These are phyloP conservation scores for Himalopsyche tibetana DNA, from an alignment of 2,888 invertebrate species.

Conservation along the genomic window DNA sequence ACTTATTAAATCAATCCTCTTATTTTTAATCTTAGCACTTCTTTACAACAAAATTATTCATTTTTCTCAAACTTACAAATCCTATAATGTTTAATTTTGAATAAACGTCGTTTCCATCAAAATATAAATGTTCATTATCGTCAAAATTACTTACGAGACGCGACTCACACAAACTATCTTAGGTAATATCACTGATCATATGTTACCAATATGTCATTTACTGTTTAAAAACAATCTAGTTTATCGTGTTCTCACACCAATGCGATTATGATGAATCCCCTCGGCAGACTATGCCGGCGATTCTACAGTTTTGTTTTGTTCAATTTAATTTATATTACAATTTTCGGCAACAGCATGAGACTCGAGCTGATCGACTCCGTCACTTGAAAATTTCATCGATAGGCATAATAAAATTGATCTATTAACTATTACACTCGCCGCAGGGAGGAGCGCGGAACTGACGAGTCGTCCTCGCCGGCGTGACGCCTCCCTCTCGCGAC, in stretches of 20 bases:
- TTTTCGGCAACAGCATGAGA: conserved; percentile 15
- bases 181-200: conserved; percentile 65
- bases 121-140: conserved; percentile 63
- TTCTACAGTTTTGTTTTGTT: conserved; percentile 7
- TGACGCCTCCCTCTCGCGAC: not conserved
- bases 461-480: not conserved
- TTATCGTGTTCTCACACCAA: conserved; percentile 63
- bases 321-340: not conserved
- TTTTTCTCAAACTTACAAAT: conserved; percentile 59
- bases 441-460: not conserved
- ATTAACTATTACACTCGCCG: not conserved
- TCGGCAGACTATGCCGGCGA: not conserved
- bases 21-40: conserved; percentile 61
- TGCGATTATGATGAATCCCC: not conserved
- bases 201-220: conserved; percentile 62
- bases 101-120: conserved; percentile 62
- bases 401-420: conserved; percentile 22
- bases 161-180: conserved; percentile 60
- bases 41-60: conserved; percentile 56
- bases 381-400: not conserved
- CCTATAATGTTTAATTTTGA: conserved; percentile 62
- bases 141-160: conserved; percentile 58
- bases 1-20: conserved; percentile 60
- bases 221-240: conserved; percentile 60
- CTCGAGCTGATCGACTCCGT: not conserved